Percentiles rank a stretch among this genome's conserved stretches.
phyloP scores from a whole-genome alignment of 1,140 invertebrate species.

The Drosophila mauritiana region DNA sequence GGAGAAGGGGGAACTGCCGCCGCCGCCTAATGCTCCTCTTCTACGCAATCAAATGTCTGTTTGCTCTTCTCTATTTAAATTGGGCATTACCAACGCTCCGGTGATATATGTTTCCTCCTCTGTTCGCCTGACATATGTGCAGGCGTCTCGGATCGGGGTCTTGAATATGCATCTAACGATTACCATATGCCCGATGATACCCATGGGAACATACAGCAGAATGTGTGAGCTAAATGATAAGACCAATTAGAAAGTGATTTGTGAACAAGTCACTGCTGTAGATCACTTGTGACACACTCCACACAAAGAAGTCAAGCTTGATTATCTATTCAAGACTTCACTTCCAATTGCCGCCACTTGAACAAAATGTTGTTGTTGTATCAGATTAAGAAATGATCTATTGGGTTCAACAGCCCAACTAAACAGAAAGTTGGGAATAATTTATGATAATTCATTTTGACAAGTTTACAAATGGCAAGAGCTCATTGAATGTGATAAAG shows the following conservation, averaged over 20 bases:
- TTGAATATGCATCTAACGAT: constrained; percentile 43
- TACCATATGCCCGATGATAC: constrained; percentile 23
- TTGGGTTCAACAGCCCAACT: neutral
- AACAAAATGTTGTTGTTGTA: constrained; percentile 4
- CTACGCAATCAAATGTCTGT: constrained; percentile 51
- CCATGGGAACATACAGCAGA: constrained; percentile 17
- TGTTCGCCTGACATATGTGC: constrained; percentile 39
- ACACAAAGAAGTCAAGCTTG: constrained; percentile 1
- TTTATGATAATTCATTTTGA: too few species aligned
- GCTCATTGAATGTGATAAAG: too few species aligned
- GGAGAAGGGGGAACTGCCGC: neutral
- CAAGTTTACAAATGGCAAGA: too few species aligned
- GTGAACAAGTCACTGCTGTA: constrained; percentile 15
- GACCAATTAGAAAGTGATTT: constrained; percentile 47
- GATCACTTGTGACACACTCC: constrained; percentile 28
- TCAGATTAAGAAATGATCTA: constrained; percentile 15
- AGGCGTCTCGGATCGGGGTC: constrained; percentile 29
- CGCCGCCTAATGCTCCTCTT: constrained; percentile 13
- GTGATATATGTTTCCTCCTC: constrained; percentile 47
- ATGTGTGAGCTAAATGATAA: constrained; percentile 29
- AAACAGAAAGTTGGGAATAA: neutral
- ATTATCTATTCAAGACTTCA: constrained; percentile 5
- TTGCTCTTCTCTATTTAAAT: constrained; percentile 61
- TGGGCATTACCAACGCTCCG: constrained; percentile 53
- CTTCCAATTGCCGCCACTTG: constrained; percentile 1